Percentiles rank a stretch among this genome's conserved stretches.
Conservation (phyloP, 2,113 vertebrate genomes). For the Trematocara macrostoma region DNA sequence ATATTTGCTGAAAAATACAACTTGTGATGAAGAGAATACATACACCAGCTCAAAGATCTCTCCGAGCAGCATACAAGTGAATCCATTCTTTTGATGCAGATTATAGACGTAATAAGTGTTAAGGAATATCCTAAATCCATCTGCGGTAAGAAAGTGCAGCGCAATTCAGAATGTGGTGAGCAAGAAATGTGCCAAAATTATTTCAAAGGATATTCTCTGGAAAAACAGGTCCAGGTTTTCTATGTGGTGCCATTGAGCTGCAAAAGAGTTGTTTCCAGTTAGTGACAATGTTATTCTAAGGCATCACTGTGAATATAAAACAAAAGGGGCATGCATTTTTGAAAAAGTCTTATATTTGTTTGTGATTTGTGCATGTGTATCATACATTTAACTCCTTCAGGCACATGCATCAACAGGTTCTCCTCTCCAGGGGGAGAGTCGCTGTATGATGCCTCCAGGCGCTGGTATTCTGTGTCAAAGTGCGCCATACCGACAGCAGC, state of each 20-base stretch:
- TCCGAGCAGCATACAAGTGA: conserved; percentile 94
- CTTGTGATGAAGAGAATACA: conserved; percentile 51
- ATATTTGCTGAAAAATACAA: not conserved
- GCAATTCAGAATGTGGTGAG: not conserved
- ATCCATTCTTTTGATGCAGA: conserved; percentile 98
- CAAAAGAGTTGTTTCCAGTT: conserved; percentile 8
- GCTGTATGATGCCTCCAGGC: conserved; percentile 89
- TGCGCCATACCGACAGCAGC: conserved; percentile 78
- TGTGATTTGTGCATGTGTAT: not conserved
- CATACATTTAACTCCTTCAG: conserved; percentile 91
- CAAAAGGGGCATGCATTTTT: not conserved
- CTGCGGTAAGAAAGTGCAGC: not conserved
- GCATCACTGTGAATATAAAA: not conserved
- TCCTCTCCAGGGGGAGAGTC: conserved; percentile 93
- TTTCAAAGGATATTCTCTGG: conserved; percentile 93
- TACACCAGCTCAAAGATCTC: conserved; percentile 97
- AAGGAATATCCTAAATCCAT: conserved; percentile 52
- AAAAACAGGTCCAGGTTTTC: conserved; percentile 98
- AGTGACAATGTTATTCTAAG: not conserved
- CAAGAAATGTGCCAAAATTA: not conserved
- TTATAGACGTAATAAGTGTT: conserved; percentile 83
- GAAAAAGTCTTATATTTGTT: not conserved
- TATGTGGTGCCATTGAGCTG: conserved; percentile 97
- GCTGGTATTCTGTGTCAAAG: conserved; percentile 93
- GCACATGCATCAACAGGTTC: conserved; percentile 87